Evolutionary conservation across 2,888 invertebrate species (phyloP).

Genomic region (Euproctis similis): DNA sequence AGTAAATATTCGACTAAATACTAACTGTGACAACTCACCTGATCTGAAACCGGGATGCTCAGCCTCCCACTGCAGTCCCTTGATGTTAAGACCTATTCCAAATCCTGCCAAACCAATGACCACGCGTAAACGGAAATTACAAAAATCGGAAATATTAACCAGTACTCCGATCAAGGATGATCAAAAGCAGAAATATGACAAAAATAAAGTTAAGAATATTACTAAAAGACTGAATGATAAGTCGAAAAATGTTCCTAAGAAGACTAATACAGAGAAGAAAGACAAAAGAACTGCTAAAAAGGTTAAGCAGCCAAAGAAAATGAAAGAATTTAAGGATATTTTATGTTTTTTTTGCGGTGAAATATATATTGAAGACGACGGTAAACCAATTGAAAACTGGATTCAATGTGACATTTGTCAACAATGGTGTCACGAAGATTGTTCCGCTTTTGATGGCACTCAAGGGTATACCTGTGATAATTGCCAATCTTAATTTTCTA

Average conservation of each 20-base stretch:
- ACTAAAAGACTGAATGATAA: slow-evolving; percentile 19
- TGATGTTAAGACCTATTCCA: too few relatives aligned
- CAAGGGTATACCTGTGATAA: slow-evolving; percentile 17
- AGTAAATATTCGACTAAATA: too few relatives aligned
- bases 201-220: slow-evolving; percentile 18
- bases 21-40: not conserved
- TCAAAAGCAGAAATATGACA: slow-evolving; percentile 15
- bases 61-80: too few relatives aligned
- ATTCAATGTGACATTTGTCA: slow-evolving; percentile 15
- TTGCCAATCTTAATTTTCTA: slow-evolving; percentile 4
- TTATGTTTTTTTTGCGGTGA: slow-evolving; percentile 15
- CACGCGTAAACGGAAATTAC: too few relatives aligned
- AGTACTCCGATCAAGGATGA: slow-evolving; percentile 15
- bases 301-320: slow-evolving; percentile 7
- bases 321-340: slow-evolving; percentile 13
- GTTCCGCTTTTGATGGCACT: slow-evolving; percentile 9
- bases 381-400: slow-evolving; percentile 19
- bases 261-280: slow-evolving; percentile 10
- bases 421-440: slow-evolving; percentile 16
- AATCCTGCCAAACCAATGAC: slow-evolving; percentile 12
- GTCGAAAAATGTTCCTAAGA: slow-evolving; percentile 16
- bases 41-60: too few relatives aligned
- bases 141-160: too few relatives aligned
- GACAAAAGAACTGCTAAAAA: slow-evolving; percentile 16
- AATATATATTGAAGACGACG: not conserved